A percentile compares a stretch with the other conserved stretches of the same genome.
Evolutionary conservation across 2,888 invertebrate species (phyloP).

Genomic region (Aphidius colemani): DNA sequence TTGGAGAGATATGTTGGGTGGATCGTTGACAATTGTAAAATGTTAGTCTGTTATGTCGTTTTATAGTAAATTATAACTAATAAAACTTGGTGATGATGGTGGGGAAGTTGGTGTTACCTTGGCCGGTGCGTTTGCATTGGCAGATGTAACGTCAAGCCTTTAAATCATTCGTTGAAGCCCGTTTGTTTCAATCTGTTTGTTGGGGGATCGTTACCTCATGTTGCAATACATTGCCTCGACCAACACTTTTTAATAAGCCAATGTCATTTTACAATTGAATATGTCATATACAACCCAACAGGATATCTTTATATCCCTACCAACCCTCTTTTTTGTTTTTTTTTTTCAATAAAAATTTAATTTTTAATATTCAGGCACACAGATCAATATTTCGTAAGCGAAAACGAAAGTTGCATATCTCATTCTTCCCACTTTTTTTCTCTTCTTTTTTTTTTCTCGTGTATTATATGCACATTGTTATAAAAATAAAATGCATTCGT

Average conservation of each 20-base stretch:
- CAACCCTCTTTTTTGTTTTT: slow-evolving; percentile 7
- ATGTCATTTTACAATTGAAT: slow-evolving; percentile 29
- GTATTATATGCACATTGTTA: background rate
- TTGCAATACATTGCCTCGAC: slow-evolving; percentile 30
- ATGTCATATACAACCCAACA: slow-evolving; percentile 3
- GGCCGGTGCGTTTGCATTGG: slow-evolving; percentile 59
- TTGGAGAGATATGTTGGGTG: slow-evolving; percentile 8
- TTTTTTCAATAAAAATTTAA: background rate
- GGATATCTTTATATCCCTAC: background rate
- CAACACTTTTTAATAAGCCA: slow-evolving; percentile 21
- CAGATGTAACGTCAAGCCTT: slow-evolving; percentile 57
- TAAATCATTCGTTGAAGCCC: slow-evolving; percentile 48
- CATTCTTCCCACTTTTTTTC: slow-evolving; percentile 31
- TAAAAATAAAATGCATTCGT: background rate
- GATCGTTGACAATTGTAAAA: slow-evolving; percentile 46
- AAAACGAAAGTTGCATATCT: slow-evolving; percentile 42
- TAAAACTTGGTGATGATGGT: slow-evolving; percentile 40
- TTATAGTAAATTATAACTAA: slow-evolving; percentile 61
- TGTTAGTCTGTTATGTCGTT: slow-evolving; percentile 55
- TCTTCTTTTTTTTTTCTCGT: no score
- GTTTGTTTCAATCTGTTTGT: slow-evolving; percentile 19
- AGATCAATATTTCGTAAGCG: slow-evolving; percentile 49
- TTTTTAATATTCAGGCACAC: slow-evolving; percentile 30
- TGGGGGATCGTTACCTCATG: slow-evolving; percentile 24
- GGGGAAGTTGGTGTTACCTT: slow-evolving; percentile 50